Evolutionary conservation across 2,113 vertebrate genomes (phyloP).

Genomic region (Hypocryptadius cinnamomeus): DNA sequence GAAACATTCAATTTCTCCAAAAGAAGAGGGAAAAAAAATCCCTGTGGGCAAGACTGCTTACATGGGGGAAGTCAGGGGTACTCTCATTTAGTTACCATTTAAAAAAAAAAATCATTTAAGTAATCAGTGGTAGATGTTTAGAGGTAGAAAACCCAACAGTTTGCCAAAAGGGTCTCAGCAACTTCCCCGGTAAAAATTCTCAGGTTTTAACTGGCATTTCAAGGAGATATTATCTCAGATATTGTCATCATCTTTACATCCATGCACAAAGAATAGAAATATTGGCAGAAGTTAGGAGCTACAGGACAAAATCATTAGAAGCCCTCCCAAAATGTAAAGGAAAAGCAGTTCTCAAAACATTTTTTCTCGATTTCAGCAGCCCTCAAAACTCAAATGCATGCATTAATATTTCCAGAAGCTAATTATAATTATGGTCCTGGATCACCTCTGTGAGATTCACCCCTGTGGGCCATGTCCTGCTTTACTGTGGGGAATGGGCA

Average conservation of each 20-base stretch:
- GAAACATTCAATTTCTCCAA: neutral
- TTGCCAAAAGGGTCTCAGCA: neutral
- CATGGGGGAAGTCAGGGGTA: neutral
- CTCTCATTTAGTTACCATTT: neutral
- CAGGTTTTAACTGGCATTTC: neutral
- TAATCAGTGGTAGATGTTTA: neutral
- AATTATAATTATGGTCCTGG: neutral
- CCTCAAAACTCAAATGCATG: neutral
- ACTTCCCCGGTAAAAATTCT: neutral
- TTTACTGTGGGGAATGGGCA: neutral
- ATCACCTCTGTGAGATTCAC: neutral
- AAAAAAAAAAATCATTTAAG: neutral
- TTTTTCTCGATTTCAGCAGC: neutral
- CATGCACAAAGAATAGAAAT: neutral
- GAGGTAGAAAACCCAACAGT: neutral
- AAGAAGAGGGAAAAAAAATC: neutral
- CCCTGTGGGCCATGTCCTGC: neutral
- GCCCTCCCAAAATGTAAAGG: neutral
- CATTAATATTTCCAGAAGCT: neutral
- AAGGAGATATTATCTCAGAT: neutral
- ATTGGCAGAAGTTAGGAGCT: neutral
- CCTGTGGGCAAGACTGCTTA: accelerated
- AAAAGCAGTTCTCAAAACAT: neutral
- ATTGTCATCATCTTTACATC: neutral
- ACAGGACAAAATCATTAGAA: neutral